phyloP scores from a whole-genome alignment of 2,797 vertebrate species.

The Muscicapa striata region DNA sequence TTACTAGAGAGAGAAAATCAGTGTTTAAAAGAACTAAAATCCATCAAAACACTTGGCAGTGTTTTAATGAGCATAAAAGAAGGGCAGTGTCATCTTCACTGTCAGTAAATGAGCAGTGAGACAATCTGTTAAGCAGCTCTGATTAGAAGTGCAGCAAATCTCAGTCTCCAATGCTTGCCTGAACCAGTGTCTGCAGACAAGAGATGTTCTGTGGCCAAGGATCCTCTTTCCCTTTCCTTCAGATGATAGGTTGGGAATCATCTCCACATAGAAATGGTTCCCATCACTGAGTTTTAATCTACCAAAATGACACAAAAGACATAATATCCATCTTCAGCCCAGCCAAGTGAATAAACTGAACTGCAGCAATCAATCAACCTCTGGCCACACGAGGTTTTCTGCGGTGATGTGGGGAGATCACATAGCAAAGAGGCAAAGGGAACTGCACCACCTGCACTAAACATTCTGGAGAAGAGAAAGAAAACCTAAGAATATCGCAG shows the following conservation, averaged over 20 bases:
- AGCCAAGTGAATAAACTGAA: neutral
- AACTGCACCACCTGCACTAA: too few species aligned
- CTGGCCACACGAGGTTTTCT: neutral
- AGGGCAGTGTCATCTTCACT: neutral
- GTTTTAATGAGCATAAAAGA: neutral
- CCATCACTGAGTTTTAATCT: neutral
- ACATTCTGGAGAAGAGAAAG: neutral
- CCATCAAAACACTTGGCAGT: neutral
- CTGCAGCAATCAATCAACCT: neutral
- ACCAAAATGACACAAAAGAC: neutral
- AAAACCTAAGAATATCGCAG: accelerated
- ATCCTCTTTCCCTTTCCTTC: neutral
- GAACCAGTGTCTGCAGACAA: neutral
- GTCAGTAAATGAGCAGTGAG: neutral
- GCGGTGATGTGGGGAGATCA: neutral
- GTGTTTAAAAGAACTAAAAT: neutral
- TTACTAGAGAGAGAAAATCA: neutral
- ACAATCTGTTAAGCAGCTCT: neutral
- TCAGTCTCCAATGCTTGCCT: neutral
- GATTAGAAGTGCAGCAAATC: neutral
- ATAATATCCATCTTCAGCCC: neutral
- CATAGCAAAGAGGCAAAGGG: neutral
- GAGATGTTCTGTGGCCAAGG: neutral
- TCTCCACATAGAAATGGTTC: neutral
- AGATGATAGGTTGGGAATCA: neutral